Base-by-base conservation (phyloP, 2,888 invertebrate species). In the Leucophenga montana region DNA sequence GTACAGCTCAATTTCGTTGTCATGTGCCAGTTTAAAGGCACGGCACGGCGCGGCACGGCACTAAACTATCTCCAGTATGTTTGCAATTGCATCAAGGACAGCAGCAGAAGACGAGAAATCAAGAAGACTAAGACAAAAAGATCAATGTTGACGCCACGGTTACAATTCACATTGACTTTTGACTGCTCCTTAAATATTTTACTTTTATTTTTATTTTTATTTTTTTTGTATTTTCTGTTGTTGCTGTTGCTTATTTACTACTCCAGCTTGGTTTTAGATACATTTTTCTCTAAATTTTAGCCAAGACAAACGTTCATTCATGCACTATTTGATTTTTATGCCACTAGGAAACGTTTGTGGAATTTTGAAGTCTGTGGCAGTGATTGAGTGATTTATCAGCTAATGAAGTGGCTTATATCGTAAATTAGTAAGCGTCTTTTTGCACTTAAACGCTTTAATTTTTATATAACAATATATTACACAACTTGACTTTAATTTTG, bases 91-190 rank as follows among this genome's bases (percentile, higher is more conserved):
- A 56, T 14, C 78, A 78, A 78, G 78, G 80, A 78, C 61, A 61
- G 8, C 27, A 14, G 18, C 39, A 59, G 20, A 5, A 13, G n/a
- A 0, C 33, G 5, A 39, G 9, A 11, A 11, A 39, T 8, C 9
- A 8, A 39, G n/a, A 3, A 39, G 33, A 31, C 61, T 11, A 13
- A 16, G 31, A 14, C 78, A 78, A 80, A 80, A 76, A 80, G 79
- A 71, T 73, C 79, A 80, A 71, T 72, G 76, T 72, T 71, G 72
- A 67, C 61, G 68, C 53, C 67, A 68, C 72, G n/a, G 31, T 20
- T 9, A 27, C 57, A 27, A 27, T 13, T 27, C n/a, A 31, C 44
- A 39, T 61, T 61, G 33, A 13, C 20, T 61, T 22, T 61, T 39
- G 16, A 39, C 61, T 27, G 39, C 39, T 27, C 53, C 6, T 61